Evolutionary conservation across 1,140 invertebrate species (phyloP).

Genomic region (Atta texana): DNA sequence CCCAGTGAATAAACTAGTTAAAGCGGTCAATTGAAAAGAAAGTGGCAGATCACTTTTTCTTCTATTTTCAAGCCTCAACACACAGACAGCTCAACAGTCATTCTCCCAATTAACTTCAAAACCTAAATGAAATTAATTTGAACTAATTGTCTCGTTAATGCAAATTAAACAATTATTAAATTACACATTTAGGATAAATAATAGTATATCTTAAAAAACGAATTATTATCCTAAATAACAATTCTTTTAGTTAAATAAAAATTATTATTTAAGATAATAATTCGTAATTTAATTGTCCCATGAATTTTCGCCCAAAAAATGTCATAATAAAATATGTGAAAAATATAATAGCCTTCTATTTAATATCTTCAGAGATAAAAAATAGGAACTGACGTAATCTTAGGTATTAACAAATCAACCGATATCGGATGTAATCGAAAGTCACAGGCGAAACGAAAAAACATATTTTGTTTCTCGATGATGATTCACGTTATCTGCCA

Average conservation of each 20-base stretch:
- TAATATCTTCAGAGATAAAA: not conserved
- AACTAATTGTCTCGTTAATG: not conserved
- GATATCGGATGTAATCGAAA: constrained; percentile 19
- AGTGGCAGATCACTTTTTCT: constrained; percentile 36
- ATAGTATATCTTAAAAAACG: not conserved
- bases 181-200: not conserved
- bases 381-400: constrained; percentile 18
- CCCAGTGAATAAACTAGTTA: not conserved
- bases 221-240: too few relatives aligned
- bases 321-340: not conserved
- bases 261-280: not conserved
- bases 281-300: not conserved
- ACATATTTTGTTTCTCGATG: constrained; percentile 19
- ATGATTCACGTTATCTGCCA: constrained; percentile 12
- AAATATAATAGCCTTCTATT: not conserved
- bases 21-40: constrained; percentile 29
- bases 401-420: not conserved
- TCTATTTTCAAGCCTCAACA: not conserved
- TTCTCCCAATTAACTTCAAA: not conserved
- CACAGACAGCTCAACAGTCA: not conserved
- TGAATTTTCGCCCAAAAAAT: not conserved
- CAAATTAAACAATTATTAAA: not conserved
- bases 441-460: not conserved
- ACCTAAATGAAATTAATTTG: not conserved
- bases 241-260: too few relatives aligned